These are phyloP conservation scores for Dermatophagoides farinae DNA, from an alignment of 1,140 invertebrate species.

Conservation along the genomic window DNA sequence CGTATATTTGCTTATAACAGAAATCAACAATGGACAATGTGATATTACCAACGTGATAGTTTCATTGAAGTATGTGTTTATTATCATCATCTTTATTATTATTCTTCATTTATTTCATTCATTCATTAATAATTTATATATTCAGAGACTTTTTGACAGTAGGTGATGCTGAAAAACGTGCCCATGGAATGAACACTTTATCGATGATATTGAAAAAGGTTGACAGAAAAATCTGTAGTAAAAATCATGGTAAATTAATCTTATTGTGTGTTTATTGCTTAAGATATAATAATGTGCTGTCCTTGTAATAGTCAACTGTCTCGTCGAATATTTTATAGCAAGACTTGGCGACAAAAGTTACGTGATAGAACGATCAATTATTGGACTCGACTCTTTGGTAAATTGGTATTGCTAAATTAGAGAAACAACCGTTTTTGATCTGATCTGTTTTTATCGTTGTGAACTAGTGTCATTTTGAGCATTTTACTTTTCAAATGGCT, in stretches of 20 bases:
- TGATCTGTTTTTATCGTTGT: neutral
- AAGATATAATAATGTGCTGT: neutral
- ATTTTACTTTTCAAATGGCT: slow-evolving; percentile 6
- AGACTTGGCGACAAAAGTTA: neutral
- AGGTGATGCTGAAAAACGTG: neutral
- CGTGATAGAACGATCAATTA: neutral
- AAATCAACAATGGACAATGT: neutral
- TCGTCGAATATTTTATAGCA: neutral
- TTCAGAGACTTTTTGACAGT: neutral
- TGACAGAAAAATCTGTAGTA: neutral
- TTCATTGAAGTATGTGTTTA: neutral
- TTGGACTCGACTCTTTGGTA: neutral
- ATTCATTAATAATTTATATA: neutral
- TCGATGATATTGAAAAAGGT: neutral
- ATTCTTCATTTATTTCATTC: neutral
- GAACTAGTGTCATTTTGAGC: neutral
- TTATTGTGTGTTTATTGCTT: neutral
- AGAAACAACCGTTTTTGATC: no score
- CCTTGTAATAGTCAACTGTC: neutral
- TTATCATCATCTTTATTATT: no score
- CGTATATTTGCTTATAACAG: neutral
- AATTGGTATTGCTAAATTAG: neutral
- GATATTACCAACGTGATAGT: neutral
- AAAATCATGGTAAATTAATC: neutral
- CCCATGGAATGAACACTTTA: slow-evolving; percentile 1